Conservation (phyloP, 2,888 invertebrate genomes). For the Epicampocera succincta region DNA sequence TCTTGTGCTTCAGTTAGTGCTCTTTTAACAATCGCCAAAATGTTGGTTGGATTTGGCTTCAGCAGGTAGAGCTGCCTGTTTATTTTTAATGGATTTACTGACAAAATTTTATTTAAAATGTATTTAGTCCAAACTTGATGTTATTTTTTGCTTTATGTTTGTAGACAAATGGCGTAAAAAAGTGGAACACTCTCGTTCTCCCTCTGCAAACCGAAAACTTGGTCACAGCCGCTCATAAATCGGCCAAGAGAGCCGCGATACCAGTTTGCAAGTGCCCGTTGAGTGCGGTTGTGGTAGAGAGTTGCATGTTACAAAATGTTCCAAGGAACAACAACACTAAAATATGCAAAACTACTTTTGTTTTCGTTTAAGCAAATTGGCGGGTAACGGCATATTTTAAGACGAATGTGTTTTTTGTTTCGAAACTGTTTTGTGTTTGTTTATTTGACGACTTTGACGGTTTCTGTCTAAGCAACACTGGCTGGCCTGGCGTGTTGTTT, state of each 20-base stretch:
- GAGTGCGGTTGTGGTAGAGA: not conserved
- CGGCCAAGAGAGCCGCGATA: constrained; percentile 54
- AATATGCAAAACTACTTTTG: constrained; percentile 5
- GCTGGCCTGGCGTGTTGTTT: constrained; percentile 30
- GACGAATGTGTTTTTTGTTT: constrained; percentile 3
- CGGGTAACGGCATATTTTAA: constrained; percentile 31
- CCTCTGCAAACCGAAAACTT: constrained; percentile 40
- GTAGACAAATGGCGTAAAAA: not conserved
- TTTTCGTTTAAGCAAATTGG: constrained; percentile 36
- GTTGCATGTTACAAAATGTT: constrained; percentile 10
- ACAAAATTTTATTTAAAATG: no score
- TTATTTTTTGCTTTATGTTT: not conserved
- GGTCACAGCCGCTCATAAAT: constrained; percentile 25
- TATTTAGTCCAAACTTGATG: not conserved
- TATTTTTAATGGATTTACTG: no score
- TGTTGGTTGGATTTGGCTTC: not conserved
- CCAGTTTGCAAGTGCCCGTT: constrained; percentile 12
- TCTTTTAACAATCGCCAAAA: constrained; percentile 26
- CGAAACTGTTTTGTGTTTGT: constrained; percentile 7
- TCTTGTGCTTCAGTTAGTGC: constrained; percentile 23
- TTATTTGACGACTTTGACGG: constrained; percentile 34
- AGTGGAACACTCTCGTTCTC: constrained; percentile 19
- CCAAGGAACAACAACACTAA: constrained; percentile 7
- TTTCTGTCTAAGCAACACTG: constrained; percentile 50
- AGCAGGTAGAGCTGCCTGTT: constrained; percentile 12